Evolutionary conservation across 2,888 invertebrate genomes (phyloP), one percentile per base, ranked within the genome.

Genomic region (Leucoptera coffeella): DNA sequence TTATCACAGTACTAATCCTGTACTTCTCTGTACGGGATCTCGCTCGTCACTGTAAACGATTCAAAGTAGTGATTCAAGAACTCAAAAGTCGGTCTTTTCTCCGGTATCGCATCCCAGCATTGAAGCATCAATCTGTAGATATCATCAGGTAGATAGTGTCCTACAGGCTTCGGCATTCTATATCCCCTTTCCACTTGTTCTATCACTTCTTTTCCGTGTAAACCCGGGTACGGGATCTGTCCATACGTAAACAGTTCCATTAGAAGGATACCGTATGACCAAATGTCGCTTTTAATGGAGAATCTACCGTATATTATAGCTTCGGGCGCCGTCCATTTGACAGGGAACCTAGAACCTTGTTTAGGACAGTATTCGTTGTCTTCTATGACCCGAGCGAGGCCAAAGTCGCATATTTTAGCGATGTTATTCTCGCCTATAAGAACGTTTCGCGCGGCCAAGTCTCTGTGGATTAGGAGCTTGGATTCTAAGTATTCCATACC

Each of bases 311-410:
- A 92, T 27, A 92, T 82, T 21, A 94, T 94, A 2, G 95, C 95
- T 59, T 95, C 95, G 0, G 95, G 95, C 2, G 95, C 93, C 2
- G 96, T 96, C 96, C 96, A 96, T 52, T 96, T 96, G 6, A 99
- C 96, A 0, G 99, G 99, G 69, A 99, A 97, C 34, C 95, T 77
- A 2, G 95, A 91, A 9, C 95, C 92, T 55, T 93, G 91, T 40
- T 89, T 86, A 3, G 94, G 94, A 53, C 92, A 94, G 52, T 96
- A 96, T 51, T 96, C 96, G 54, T 97, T 94, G 52, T 96, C 95
- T 57, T 95, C 94, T 40, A 99, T 93, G 25, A 97, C 89, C 38
- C 97, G 78, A 4, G 99, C 97, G 37, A 99, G 74, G 25, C 97
- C 99, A 56, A 99, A 99, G 72, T 99, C 99, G 57, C 94, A 89